Conservation (phyloP, 2,113 vertebrate species). For the Ageneiosus marmoratus region DNA sequence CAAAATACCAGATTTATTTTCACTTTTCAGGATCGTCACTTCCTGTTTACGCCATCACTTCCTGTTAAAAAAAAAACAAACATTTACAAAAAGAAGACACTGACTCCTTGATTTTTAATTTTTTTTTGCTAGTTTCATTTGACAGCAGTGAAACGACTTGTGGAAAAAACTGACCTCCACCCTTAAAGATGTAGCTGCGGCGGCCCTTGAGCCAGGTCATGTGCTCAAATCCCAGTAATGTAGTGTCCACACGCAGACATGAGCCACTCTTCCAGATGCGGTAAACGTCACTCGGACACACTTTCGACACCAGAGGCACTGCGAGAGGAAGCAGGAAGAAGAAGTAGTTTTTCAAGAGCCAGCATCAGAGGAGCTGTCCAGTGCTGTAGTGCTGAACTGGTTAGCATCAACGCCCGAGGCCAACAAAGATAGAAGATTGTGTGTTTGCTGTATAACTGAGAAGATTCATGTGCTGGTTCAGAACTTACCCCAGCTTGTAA, state of each 20-base stretch:
- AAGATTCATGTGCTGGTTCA: not conserved
- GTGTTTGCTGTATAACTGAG: not conserved
- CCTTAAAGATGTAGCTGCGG: constrained; percentile 94
- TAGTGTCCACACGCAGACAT: constrained; percentile 90
- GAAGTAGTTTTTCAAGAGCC: not conserved
- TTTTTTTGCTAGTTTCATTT: too few species aligned
- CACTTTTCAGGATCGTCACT: not conserved
- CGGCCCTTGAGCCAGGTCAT: constrained; percentile 96
- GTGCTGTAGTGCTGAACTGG: constrained; percentile 65
- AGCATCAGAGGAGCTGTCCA: constrained; percentile 65
- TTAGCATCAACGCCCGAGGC: not conserved
- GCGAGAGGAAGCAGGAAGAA: constrained; percentile 28
- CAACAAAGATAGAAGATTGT: not conserved
- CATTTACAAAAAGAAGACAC: too few species aligned
- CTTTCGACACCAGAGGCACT: constrained; percentile 94
- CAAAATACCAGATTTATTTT: not conserved
- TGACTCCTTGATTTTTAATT: too few species aligned
- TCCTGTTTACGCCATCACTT: too few species aligned
- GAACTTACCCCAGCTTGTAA: constrained; percentile 93
- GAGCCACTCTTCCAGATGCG: constrained; percentile 94
- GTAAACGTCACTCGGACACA: constrained; percentile 94
- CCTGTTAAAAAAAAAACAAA: not conserved
- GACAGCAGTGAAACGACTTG: too few species aligned
- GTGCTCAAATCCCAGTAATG: constrained; percentile 91
- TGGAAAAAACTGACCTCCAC: constrained; percentile 85